Percentiles rank a stretch among this genome's conserved stretches.
Evolutionary conservation across 2,797 vertebrate genomes (phyloP).

Genomic region (Enteromius viviparus): DNA sequence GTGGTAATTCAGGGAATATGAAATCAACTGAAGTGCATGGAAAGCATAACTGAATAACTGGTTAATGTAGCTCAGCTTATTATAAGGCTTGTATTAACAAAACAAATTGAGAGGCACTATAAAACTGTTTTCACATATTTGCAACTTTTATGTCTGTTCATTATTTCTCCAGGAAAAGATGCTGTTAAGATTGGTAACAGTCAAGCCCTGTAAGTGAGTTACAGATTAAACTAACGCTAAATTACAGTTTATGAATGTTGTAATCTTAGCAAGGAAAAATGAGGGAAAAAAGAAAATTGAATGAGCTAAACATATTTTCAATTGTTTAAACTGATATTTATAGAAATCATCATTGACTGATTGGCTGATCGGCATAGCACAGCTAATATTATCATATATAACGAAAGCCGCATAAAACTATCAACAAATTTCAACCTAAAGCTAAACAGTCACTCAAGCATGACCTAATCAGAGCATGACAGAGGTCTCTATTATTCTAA

Average conservation of each 20-base stretch:
- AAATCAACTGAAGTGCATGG: slow-evolving; percentile 21
- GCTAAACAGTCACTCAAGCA: not conserved
- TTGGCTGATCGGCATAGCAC: not conserved
- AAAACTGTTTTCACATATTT: not conserved
- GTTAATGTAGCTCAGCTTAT: not conserved
- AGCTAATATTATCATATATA: not conserved
- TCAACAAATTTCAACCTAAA: not conserved
- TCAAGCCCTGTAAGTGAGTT: not conserved
- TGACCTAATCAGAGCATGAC: not conserved
- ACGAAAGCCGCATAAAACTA: not conserved
- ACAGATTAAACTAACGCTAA: not conserved
- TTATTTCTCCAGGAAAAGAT: not conserved
- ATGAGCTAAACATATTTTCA: not conserved
- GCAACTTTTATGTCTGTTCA: not conserved
- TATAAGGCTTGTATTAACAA: not conserved
- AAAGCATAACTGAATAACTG: not conserved
- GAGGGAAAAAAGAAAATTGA: slow-evolving; percentile 34
- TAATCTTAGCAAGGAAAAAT: not conserved
- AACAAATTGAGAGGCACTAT: not conserved
- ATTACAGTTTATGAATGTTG: not conserved
- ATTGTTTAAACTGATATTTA: not conserved
- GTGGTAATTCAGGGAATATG: slow-evolving; percentile 33
- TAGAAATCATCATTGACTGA: not conserved
- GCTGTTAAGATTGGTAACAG: not conserved
- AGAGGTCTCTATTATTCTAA: not conserved